Base-by-base conservation (phyloP, 2,113 vertebrate species). In the Scopus umbretta region DNA sequence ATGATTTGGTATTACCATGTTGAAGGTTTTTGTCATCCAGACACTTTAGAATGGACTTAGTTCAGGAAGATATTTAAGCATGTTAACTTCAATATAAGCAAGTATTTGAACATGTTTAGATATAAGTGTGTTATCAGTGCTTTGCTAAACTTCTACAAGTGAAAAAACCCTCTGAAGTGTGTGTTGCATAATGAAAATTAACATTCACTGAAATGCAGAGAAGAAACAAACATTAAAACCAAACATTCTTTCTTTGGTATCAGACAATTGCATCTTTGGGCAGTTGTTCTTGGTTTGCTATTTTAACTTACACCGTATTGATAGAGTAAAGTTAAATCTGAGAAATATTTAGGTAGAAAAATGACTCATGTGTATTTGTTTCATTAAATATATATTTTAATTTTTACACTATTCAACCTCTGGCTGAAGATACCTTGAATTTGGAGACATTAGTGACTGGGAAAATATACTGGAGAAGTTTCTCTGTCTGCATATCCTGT, bases 141-240 rank as follows among this genome's bases (percentile, higher is more conserved):
- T 40, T 72, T 66, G 42, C 29, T 34, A 85, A 91, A 66, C 7
- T 50, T 55, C 53, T 53, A 82, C 1, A 58, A 30, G 20, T 29
- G 25, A 79, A 76, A 81, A 73, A 49, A 0, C 0, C 1, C 5
- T 76, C 20, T 47, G 17, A 32, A 52, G 20, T 30, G 2, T 53
- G 7, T 62, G 23, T 56, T 56, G 9, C 8, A 6, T 15, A 23
- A 34, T 65, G 34, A 56, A 91, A 87, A 73, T 32, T 21, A 56
- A 68, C 61, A 47, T 76, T 73, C 36, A 26, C 10, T 80, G 29
- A 61, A n/a, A 65, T 40, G 7, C 7, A 49, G 58, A 32, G 20
- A 59, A 38, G n/a, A 59, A 80, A 47, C 40, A 34, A 19, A 25
- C 11, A 30, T 23, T 47, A 42, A 68, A 83, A 5, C 17, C 12